Evolutionary conservation across 2,888 invertebrate species (phyloP).

Genomic region (Agonum fuliginosum): DNA sequence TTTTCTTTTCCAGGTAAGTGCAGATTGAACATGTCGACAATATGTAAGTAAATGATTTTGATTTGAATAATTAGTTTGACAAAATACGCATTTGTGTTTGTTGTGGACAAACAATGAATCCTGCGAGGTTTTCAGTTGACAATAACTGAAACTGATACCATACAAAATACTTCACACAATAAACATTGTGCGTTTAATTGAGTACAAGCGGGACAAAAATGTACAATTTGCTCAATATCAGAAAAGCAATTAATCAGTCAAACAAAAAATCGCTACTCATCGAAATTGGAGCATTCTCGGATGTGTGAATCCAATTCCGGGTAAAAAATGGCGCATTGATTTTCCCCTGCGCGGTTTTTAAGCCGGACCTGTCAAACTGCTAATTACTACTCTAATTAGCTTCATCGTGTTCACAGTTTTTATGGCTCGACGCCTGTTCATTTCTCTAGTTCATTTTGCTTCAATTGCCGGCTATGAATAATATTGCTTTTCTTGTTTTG

Average conservation of each 20-base stretch:
- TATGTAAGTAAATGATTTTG: neutral
- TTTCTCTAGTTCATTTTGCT: constrained; percentile 33
- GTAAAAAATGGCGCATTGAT: constrained; percentile 41
- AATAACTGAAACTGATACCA: constrained; percentile 22
- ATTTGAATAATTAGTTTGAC: neutral
- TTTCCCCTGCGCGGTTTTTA: constrained; percentile 32
- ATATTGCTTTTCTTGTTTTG: neutral
- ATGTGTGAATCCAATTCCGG: constrained; percentile 29
- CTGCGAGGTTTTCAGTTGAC: neutral
- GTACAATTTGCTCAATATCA: constrained; percentile 32
- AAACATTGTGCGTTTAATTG: constrained; percentile 43
- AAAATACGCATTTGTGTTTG: neutral
- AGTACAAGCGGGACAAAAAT: constrained; percentile 18
- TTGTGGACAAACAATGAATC: neutral
- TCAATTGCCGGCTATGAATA: constrained; percentile 20
- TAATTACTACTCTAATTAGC: constrained; percentile 46
- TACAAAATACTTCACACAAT: constrained; percentile 17
- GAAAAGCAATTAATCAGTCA: constrained; percentile 46
- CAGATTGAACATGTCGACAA: no score
- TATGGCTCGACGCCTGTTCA: constrained; percentile 34
- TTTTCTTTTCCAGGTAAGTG: no score
- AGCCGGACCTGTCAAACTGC: constrained; percentile 43
- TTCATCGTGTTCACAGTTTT: constrained; percentile 30
- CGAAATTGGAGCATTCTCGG: constrained; percentile 18
- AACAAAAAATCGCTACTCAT: constrained; percentile 27